Percentiles rank a stretch among this genome's conserved stretches.
phyloP scores from a whole-genome alignment of 2,888 invertebrate species.

The Chrysina gloriosa region DNA sequence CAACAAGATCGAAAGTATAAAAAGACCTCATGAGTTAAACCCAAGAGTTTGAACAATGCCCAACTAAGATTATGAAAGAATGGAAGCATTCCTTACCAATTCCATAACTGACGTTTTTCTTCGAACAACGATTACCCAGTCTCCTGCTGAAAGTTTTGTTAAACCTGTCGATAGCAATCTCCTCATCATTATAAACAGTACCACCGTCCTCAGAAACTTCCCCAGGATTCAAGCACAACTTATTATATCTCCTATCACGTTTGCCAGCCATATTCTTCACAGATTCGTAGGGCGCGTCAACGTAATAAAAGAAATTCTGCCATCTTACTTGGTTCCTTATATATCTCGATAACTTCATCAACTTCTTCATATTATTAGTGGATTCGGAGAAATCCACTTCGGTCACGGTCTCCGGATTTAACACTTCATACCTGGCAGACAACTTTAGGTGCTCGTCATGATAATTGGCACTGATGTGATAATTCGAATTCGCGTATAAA shows the following conservation, averaged over 20 bases:
- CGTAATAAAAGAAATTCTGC: slow-evolving; percentile 44
- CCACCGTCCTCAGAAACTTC: slow-evolving; percentile 34
- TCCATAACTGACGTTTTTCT: slow-evolving; percentile 42
- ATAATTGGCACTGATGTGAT: slow-evolving; percentile 40
- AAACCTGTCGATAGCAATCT: slow-evolving; percentile 30
- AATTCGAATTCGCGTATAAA: slow-evolving; percentile 43
- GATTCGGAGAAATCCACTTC: slow-evolving; percentile 30
- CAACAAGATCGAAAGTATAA: no score
- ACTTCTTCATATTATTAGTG: slow-evolving; percentile 7
- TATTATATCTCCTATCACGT: slow-evolving; percentile 36
- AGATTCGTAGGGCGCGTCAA: slow-evolving; percentile 36
- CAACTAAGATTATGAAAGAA: no score
- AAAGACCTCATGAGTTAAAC: neutral
- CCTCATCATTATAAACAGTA: slow-evolving; percentile 40
- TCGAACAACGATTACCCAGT: slow-evolving; percentile 39
- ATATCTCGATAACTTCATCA: slow-evolving; percentile 39
- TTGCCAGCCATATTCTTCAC: slow-evolving; percentile 22
- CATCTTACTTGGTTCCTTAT: slow-evolving; percentile 43
- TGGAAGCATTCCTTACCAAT: slow-evolving; percentile 33
- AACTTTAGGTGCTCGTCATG: slow-evolving; percentile 39
- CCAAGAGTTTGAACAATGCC: no score
- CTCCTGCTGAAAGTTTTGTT: slow-evolving; percentile 44
- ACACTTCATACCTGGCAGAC: slow-evolving; percentile 40
- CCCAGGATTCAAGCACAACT: slow-evolving; percentile 41
- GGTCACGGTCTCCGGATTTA: slow-evolving; percentile 38